Evolutionary conservation across 2,113 vertebrate species (phyloP).

Genomic region (Muscicapa adusta): DNA sequence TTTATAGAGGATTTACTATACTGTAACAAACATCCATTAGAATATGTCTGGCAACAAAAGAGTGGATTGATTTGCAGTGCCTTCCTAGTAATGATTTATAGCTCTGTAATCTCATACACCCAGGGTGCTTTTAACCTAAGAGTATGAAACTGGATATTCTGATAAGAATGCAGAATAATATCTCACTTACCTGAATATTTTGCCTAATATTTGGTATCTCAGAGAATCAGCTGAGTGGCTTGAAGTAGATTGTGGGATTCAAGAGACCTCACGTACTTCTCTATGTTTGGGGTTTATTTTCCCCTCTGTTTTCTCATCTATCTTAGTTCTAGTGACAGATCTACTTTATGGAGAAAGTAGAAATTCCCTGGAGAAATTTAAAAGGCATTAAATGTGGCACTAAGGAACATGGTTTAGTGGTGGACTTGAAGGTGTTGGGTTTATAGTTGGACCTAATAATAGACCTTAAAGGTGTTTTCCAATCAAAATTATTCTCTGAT

Average conservation of each 20-base stretch:
- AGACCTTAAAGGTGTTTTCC: neutral
- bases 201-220: neutral
- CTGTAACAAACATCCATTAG: neutral
- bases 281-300: neutral
- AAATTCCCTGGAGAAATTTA: neutral
- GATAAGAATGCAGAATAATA: neutral
- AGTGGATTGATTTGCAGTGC: neutral
- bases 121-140: too few relatives aligned
- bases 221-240: neutral
- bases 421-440: neutral
- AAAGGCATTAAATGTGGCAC: neutral
- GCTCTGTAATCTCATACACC: neutral
- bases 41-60: neutral
- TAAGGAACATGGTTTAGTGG: neutral
- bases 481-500: neutral
- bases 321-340: neutral
- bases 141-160: neutral
- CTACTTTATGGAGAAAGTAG: neutral
- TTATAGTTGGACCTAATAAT: neutral
- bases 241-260: neutral
- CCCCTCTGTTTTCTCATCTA: neutral
- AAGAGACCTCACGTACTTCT: too few relatives aligned
- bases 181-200: neutral
- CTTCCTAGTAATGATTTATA: neutral
- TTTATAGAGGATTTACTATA: neutral